Conservation (phyloP, 2,888 invertebrate genomes). For the Lithophane ornitopus region DNA sequence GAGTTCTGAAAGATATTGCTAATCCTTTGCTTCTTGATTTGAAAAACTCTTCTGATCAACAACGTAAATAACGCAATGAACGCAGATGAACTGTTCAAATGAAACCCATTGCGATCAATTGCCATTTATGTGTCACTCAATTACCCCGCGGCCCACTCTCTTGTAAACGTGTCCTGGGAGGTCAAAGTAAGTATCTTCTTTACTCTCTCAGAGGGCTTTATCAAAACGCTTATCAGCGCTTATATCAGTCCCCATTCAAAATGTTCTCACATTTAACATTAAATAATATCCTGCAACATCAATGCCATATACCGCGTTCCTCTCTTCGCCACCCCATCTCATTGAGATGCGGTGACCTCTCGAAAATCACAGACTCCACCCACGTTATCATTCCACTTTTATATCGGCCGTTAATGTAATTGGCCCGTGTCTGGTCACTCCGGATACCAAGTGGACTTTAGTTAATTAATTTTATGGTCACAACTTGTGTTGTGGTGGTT, state of each 20-base stretch:
- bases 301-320: slow-evolving; percentile 55
- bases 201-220: no score
- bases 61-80: no score
- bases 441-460: slow-evolving; percentile 53
- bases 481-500: slow-evolving; percentile 53
- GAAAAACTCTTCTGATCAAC: no score
- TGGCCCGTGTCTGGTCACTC: slow-evolving; percentile 66
- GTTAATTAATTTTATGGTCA: slow-evolving; percentile 67
- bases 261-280: background rate
- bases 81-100: no score
- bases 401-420: slow-evolving; percentile 83
- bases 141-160: background rate
- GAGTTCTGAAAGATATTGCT: no score
- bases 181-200: background rate
- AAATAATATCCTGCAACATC: slow-evolving; percentile 18
- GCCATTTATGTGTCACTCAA: no score
- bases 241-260: background rate
- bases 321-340: slow-evolving; percentile 66
- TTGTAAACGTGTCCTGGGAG: background rate
- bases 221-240: background rate
- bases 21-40: no score
- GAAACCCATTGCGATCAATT: no score
- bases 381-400: slow-evolving; percentile 81
- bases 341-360: slow-evolving; percentile 87
- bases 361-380: slow-evolving; percentile 77